Evolutionary conservation across 2,113 vertebrate genomes (phyloP), one percentile per base, ranked within the genome.

Genomic region (Proterorhinus semilunaris): DNA sequence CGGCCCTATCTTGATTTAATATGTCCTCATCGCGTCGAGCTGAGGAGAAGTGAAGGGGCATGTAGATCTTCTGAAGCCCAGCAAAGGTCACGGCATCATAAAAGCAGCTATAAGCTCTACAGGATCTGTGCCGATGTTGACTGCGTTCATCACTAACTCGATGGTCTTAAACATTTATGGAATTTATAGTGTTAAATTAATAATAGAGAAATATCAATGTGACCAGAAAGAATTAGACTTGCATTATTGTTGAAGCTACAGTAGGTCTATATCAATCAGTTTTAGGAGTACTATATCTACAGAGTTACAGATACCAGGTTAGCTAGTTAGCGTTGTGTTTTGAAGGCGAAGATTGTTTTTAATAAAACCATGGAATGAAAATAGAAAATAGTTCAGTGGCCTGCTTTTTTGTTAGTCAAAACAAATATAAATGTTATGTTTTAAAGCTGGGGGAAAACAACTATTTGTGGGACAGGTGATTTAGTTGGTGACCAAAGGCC

Each of bases 1-100:
- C 74, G 63, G 68, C 65, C 66, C 83, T 90, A 92, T 93, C 90
- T 87, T 72, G 87, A 94, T 92, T 88, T 86, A 91, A 91, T 88
- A 79, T 87, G 86, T 86, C 84, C 88, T 88, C 78, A 81, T 67
- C 81, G 58, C 67, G 70, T 67, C 51, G 71, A 78, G 82, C 73
- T 54, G 72, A 75, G 46, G 48, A 55, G 70, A 4, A 46, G 55
- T 65, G 69, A 75, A 55, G 42, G 67, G 64, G 50, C 46, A 48
- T 44, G 62, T 77, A 69, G 65, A 57, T 51, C 74, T 84, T 65
- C 48, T n/a, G 74, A 68, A 76, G 65, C 67, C 78, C 42, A 76
- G 83, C 81, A 86, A 85, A 89, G 89, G 85, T 91, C 89, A 87
- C 48, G 2, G 62, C 51, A 78, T 89, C 75, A 55, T 70, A 72